Percentiles rank a stretch among this genome's conserved stretches.
Evolutionary conservation across 2,113 vertebrate genomes (phyloP).

Genomic region (Orthochromis malagaraziensis): DNA sequence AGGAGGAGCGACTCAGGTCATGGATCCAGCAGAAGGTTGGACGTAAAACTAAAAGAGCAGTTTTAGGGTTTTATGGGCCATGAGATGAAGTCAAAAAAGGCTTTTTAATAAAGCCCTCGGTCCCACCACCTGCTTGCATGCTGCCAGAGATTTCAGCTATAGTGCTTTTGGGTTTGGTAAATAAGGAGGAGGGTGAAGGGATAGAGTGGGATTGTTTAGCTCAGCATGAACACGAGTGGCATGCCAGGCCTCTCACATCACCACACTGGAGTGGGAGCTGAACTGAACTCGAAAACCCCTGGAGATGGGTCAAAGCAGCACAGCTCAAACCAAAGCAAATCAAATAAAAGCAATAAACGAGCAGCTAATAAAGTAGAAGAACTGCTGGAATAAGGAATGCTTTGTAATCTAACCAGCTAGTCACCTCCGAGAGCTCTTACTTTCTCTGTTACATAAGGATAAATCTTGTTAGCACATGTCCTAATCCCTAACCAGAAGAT

Average conservation of each 20-base stretch:
- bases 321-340: neutral
- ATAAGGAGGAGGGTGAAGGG: neutral
- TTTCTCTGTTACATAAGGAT: slow-evolving; percentile 43
- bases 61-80: slow-evolving; percentile 20
- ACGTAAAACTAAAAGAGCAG: neutral
- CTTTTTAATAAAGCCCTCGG: slow-evolving; percentile 25
- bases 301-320: neutral
- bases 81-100: neutral
- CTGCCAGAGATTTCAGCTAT: slow-evolving; percentile 14
- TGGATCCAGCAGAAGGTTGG: neutral
- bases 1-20: slow-evolving; percentile 11
- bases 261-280: neutral
- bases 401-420: neutral
- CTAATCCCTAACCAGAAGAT: slow-evolving; percentile 46
- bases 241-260: slow-evolving; percentile 39
- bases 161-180: slow-evolving; percentile 11
- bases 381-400: neutral
- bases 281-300: slow-evolving; percentile 27
- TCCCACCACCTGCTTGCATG: slow-evolving; percentile 21
- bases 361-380: slow-evolving; percentile 14
- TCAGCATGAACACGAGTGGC: neutral
- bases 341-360: slow-evolving; percentile 18
- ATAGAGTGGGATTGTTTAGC: neutral
- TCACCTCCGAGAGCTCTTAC: neutral
- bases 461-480: slow-evolving; percentile 32